phyloP scores from a whole-genome alignment of 2,113 vertebrate genomes.

The Colinus virginianus region DNA sequence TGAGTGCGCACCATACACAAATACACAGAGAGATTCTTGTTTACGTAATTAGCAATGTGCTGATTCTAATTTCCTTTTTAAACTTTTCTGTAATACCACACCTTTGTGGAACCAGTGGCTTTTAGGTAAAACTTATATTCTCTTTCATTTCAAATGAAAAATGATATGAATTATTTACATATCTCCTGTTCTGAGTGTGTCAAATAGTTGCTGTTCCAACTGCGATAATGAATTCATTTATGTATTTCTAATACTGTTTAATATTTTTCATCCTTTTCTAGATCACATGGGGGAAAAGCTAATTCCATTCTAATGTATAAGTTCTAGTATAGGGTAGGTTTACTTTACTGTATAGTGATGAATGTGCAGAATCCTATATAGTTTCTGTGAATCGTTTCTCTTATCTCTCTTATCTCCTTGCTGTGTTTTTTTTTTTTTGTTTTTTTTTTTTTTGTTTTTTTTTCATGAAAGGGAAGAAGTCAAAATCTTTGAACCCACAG shows the following conservation, averaged over 20 bases:
- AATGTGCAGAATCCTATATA: background rate
- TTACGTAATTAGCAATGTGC: background rate
- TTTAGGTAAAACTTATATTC: background rate
- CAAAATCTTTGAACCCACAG: background rate
- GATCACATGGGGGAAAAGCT: background rate
- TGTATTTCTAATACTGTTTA: background rate
- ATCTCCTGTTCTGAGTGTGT: background rate
- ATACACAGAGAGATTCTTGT: background rate
- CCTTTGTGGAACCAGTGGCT: background rate
- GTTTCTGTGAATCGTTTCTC: background rate
- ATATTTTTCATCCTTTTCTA: background rate
- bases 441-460: too few species aligned
- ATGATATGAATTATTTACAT: background rate
- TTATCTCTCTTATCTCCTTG: background rate
- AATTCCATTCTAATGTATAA: background rate
- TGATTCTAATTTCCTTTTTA: background rate
- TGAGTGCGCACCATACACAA: background rate
- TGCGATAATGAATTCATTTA: background rate
- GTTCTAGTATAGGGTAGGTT: background rate
- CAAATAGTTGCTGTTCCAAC: background rate
- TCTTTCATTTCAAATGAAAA: background rate
- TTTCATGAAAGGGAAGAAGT: background rate
- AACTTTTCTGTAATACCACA: background rate
- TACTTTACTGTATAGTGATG: background rate
- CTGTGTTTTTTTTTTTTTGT: too few species aligned